Conservation (phyloP, 2,888 invertebrate species). For the Lithophane socia region DNA sequence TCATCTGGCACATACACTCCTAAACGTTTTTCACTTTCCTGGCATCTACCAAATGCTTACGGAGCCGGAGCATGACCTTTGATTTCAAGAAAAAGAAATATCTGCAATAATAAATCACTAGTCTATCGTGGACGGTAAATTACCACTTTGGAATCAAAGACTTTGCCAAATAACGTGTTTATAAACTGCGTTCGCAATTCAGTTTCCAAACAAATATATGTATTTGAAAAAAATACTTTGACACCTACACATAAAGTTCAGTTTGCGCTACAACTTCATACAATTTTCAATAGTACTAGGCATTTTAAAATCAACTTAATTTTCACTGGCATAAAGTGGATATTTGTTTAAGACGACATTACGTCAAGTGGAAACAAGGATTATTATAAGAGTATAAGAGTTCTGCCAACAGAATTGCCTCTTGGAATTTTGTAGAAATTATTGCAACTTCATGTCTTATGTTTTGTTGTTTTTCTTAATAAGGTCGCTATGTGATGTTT, state of each 20-base stretch:
- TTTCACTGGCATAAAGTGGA: too few species aligned
- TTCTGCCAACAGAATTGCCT: constrained; percentile 10
- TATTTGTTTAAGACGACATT: too few species aligned
- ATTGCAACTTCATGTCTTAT: neutral
- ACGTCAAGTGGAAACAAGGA: too few species aligned
- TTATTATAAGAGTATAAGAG: neutral
- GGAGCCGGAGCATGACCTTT: neutral
- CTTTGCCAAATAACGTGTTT: constrained; percentile 37
- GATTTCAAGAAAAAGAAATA: constrained; percentile 13
- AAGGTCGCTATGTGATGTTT: neutral
- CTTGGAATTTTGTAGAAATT: constrained; percentile 2
- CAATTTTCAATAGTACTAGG: too few species aligned
- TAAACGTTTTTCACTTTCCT: constrained; percentile 11
- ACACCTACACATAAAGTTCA: too few species aligned
- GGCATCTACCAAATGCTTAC: neutral
- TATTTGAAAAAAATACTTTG: too few species aligned
- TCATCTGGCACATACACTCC: neutral
- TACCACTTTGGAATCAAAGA: constrained; percentile 14
- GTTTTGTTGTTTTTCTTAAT: constrained; percentile 8
- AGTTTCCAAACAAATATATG: too few species aligned
- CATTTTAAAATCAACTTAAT: too few species aligned
- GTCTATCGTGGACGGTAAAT: constrained; percentile 24
- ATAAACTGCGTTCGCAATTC: too few species aligned
- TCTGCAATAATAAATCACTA: constrained; percentile 37
- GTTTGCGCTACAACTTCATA: too few species aligned